Evolutionary conservation across 2,888 invertebrate genomes (phyloP).

Genomic region (Cataglyphis altisquamis): DNA sequence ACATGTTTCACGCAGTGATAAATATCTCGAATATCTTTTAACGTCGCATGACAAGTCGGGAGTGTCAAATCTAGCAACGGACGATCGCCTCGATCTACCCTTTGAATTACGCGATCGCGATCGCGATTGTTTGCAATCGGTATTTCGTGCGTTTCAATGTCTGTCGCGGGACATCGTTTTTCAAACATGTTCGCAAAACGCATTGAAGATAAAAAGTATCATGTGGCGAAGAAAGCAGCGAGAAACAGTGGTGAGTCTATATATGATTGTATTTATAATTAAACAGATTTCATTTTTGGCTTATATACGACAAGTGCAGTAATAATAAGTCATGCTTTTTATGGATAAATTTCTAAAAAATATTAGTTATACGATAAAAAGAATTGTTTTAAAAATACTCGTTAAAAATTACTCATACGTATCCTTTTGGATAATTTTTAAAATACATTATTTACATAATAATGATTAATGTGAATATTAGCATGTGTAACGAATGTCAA

Average conservation of each 20-base stretch:
- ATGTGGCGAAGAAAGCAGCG: neutral
- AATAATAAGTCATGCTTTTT: neutral
- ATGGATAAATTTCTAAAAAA: neutral
- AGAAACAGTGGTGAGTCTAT: neutral
- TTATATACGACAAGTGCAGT: neutral
- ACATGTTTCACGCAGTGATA: too few species aligned
- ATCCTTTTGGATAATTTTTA: neutral
- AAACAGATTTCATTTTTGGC: neutral
- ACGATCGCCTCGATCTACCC: too few species aligned
- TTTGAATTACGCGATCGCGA: too few species aligned
- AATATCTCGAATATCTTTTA: too few species aligned
- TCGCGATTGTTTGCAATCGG: too few species aligned
- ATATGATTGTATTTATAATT: neutral
- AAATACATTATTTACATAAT: neutral
- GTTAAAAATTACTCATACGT: neutral
- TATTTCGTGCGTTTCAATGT: too few species aligned
- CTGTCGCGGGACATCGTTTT: neutral
- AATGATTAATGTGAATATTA: neutral
- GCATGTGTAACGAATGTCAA: neutral
- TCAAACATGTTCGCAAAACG: neutral
- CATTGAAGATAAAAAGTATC: neutral
- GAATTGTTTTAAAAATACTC: neutral
- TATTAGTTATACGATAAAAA: neutral
- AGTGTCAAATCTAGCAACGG: too few species aligned
- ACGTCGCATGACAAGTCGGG: too few species aligned